A percentile compares a stretch with the other conserved stretches of the same genome.
Conservation (phyloP, 2,113 vertebrate species). For the Hemiprocne comata region DNA sequence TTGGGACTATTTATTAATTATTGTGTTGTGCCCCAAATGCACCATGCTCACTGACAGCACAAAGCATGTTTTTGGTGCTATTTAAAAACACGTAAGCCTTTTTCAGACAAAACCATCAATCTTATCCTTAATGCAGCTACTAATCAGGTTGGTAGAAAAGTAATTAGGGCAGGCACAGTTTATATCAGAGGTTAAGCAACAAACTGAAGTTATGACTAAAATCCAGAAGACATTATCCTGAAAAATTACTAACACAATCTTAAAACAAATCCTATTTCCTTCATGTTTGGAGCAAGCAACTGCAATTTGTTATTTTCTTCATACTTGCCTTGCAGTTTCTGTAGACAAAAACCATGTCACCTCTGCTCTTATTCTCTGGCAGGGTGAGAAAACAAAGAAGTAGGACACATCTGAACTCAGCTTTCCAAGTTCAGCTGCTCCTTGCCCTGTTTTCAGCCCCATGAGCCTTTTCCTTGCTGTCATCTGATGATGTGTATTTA, state of each 20-base stretch:
- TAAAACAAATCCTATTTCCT: not conserved
- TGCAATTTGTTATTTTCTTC: not conserved
- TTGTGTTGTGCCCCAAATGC: not conserved
- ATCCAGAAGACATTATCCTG: not conserved
- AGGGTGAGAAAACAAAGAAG: not conserved
- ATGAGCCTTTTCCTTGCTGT: not conserved
- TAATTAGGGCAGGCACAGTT: not conserved
- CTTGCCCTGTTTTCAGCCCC: not conserved
- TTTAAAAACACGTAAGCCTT: not conserved
- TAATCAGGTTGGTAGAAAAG: not conserved
- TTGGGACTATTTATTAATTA: not conserved
- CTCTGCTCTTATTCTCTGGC: not conserved
- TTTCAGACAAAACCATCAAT: not conserved
- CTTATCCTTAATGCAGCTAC: not conserved
- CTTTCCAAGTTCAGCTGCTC: not conserved
- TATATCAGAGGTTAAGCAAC: not conserved
- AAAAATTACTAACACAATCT: not conserved
- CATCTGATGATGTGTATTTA: not conserved
- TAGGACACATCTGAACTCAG: not conserved
- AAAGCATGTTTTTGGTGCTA: not conserved
- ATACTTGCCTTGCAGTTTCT: not conserved
- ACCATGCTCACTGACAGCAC: not conserved
- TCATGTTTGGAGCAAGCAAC: not conserved
- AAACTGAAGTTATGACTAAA: not conserved
- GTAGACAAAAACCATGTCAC: not conserved